These are phyloP conservation scores for Percina caprodes DNA, from an alignment of 2,113 vertebrate genomes.

Conservation along the genomic window DNA sequence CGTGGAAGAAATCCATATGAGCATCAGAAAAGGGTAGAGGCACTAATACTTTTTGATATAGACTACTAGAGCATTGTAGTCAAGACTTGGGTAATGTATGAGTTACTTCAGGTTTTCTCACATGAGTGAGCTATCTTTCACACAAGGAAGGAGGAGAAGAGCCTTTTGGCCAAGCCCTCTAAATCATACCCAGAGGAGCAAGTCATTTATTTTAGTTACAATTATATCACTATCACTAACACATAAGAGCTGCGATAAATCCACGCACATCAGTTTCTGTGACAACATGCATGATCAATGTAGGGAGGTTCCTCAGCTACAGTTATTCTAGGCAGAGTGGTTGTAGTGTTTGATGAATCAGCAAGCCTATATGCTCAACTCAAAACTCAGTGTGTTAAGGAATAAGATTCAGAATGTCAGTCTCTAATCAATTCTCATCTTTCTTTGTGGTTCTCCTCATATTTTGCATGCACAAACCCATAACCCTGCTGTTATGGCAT, in stretches of 20 bases:
- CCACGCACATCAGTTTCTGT: conserved; percentile 68
- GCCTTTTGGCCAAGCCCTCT: conserved; percentile 74
- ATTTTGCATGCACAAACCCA: not conserved
- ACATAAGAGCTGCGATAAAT: conserved; percentile 80
- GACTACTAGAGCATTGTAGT: conserved; percentile 77
- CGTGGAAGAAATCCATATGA: conserved; percentile 92
- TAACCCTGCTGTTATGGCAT: conserved; percentile 4
- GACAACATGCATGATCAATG: conserved; percentile 73
- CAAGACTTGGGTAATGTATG: conserved; percentile 81
- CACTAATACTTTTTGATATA: conserved; percentile 78
- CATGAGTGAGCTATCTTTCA: conserved; percentile 84
- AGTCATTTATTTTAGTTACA: conserved; percentile 81
- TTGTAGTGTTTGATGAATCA: conserved; percentile 51
- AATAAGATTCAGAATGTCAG: not conserved
- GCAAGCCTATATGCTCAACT: conserved; percentile 2
- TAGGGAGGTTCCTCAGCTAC: conserved; percentile 42
- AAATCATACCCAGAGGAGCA: conserved; percentile 73
- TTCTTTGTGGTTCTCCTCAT: not conserved
- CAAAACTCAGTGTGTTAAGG: not conserved
- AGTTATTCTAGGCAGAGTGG: conserved; percentile 50
- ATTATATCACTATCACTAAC: conserved; percentile 82
- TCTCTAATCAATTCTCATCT: conserved; percentile 9
- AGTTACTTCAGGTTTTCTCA: conserved; percentile 78
- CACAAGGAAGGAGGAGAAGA: conserved; percentile 74
- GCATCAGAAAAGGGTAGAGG: conserved; percentile 76